phyloP scores from a whole-genome alignment of 2,797 vertebrate species.

The Eidolon dupreanum region DNA sequence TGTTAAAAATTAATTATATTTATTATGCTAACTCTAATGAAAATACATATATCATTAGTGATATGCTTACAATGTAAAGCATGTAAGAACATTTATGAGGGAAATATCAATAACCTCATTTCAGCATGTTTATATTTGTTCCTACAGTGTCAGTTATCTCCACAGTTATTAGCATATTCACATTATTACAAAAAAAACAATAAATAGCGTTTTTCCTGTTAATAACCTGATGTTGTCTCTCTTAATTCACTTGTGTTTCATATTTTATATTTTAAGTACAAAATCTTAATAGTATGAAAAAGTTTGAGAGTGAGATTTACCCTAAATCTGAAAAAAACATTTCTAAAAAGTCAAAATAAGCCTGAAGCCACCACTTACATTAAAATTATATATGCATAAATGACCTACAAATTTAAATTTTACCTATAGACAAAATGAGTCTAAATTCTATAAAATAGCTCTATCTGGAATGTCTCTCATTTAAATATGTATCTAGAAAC shows the following conservation, averaged over 20 bases:
- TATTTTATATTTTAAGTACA: slow-evolving; percentile 7
- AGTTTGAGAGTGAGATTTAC: slow-evolving; percentile 22
- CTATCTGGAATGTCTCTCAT: background rate
- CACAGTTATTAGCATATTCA: slow-evolving; percentile 60
- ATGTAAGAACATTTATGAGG: slow-evolving; percentile 63
- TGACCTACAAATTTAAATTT: slow-evolving; percentile 24
- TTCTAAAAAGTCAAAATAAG: slow-evolving; percentile 46
- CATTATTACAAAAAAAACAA: slow-evolving; percentile 20
- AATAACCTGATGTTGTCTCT: slow-evolving; percentile 36
- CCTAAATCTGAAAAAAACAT: background rate
- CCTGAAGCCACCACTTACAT: background rate
- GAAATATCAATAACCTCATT: slow-evolving; percentile 73
- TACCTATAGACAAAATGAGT: background rate
- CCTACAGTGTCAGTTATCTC: slow-evolving; percentile 61
- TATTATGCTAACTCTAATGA: slow-evolving; percentile 76
- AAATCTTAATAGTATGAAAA: slow-evolving; percentile 29
- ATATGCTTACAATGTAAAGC: slow-evolving; percentile 59
- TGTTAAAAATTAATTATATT: slow-evolving; percentile 79
- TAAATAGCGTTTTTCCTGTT: slow-evolving; percentile 24
- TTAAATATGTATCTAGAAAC: slow-evolving; percentile 30
- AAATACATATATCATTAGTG: slow-evolving; percentile 76
- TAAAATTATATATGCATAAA: slow-evolving; percentile 9
- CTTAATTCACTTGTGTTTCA: slow-evolving; percentile 46
- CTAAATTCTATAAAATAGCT: slow-evolving; percentile 17
- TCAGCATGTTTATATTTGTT: slow-evolving; percentile 70